Percentiles rank a stretch among this genome's conserved stretches.
phyloP scores from a whole-genome alignment of 2,113 vertebrate species.

The Chionodraco myersi region DNA sequence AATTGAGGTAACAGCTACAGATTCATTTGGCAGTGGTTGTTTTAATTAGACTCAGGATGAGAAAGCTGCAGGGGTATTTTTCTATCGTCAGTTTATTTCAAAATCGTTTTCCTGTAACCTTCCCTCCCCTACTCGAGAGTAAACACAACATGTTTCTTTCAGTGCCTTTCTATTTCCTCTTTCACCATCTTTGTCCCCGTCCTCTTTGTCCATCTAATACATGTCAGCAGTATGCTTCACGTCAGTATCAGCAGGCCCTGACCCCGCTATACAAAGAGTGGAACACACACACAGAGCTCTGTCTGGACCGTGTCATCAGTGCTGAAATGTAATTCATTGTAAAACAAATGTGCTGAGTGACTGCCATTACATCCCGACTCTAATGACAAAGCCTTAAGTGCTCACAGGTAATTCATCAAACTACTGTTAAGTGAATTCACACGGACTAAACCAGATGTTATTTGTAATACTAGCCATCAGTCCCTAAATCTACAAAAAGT shows the following conservation, averaged over 20 bases:
- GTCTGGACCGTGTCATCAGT: too few relatives aligned
- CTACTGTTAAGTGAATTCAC: conserved; percentile 3
- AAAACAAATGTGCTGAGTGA: background rate
- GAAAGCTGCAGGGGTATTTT: conserved; percentile 49
- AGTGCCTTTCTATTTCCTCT: background rate
- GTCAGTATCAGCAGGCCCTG: background rate
- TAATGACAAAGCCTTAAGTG: background rate
- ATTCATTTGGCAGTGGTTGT: conserved; percentile 50
- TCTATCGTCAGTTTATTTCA: conserved; percentile 59
- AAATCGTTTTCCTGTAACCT: conserved; percentile 51
- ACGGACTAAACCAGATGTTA: conserved; percentile 6
- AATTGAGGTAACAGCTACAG: conserved; percentile 50
- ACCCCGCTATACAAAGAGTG: background rate
- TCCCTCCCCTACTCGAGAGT: background rate
- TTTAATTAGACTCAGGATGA: conserved; percentile 68
- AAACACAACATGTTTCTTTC: background rate
- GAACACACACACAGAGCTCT: conserved; percentile 3
- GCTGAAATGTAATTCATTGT: background rate
- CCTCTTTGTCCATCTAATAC: conserved; percentile 1
- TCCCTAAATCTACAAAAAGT: conserved; percentile 13
- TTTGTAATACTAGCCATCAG: background rate
- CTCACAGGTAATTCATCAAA: background rate
- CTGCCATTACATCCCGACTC: background rate
- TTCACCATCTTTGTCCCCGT: background rate
- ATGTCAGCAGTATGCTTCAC: background rate